These are phyloP conservation scores for Indri indri DNA, from an alignment of 2,113 vertebrate genomes.

Conservation along the genomic window DNA sequence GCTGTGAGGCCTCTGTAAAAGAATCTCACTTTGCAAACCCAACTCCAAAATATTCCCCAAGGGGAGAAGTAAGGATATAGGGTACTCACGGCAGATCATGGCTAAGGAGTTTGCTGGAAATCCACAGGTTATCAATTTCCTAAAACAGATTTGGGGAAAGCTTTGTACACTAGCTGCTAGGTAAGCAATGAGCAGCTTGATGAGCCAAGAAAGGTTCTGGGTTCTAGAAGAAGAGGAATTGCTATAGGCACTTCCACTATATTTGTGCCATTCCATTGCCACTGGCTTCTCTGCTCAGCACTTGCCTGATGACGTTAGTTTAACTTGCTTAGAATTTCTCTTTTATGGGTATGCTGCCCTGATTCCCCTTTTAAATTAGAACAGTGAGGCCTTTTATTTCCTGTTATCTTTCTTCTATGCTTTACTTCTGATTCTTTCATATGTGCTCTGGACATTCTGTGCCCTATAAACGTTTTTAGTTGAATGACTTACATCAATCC, in stretches of 20 bases:
- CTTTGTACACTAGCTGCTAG: background rate
- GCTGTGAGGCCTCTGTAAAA: background rate
- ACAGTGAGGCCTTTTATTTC: conserved; percentile 4
- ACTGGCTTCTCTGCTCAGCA: background rate
- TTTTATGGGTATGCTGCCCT: background rate
- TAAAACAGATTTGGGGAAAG: conserved; percentile 75
- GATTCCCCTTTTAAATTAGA: conserved; percentile 47
- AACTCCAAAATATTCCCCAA: conserved; percentile 25
- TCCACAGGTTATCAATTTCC: conserved; percentile 97
- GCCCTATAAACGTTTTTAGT: background rate
- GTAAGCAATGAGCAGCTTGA: background rate
- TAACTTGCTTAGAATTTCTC: background rate
- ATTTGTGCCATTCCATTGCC: background rate
- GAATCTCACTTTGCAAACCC: background rate
- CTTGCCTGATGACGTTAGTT: background rate
- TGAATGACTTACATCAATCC: conserved; percentile 3
- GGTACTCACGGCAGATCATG: conserved; percentile 94
- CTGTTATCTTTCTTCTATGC: conserved; percentile 34
- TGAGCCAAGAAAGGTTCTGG: background rate
- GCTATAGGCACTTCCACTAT: background rate
- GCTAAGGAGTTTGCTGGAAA: conserved; percentile 95
- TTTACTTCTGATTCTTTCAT: conserved; percentile 9
- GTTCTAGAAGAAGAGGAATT: background rate
- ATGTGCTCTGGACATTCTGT: background rate
- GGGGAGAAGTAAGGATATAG: background rate